phyloP scores from a whole-genome alignment of 1,140 invertebrate genomes.

The Zophobas morio region DNA sequence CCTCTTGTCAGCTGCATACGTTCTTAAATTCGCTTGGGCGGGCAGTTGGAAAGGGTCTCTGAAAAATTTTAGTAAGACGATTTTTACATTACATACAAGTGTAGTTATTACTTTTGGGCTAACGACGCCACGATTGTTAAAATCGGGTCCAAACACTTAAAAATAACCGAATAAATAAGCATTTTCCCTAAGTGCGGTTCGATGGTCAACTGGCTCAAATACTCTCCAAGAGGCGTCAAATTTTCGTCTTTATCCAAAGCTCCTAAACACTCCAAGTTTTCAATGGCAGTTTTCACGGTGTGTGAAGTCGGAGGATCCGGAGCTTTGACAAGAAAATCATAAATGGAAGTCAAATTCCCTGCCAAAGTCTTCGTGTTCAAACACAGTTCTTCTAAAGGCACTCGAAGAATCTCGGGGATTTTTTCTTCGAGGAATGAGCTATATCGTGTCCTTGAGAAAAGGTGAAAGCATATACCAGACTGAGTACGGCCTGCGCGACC shows the following conservation, averaged over 20 bases:
- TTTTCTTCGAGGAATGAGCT: slow-evolving; percentile 75
- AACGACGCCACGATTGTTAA: slow-evolving; percentile 92
- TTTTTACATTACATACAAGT: too few relatives aligned
- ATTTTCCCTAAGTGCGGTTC: slow-evolving; percentile 94
- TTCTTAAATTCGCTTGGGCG: slow-evolving; percentile 76
- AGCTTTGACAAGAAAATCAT: slow-evolving; percentile 85
- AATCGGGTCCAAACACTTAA: slow-evolving; percentile 96
- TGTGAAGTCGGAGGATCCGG: slow-evolving; percentile 88
- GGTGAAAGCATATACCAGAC: slow-evolving; percentile 84
- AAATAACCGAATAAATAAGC: slow-evolving; percentile 89
- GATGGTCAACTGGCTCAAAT: slow-evolving; percentile 90
- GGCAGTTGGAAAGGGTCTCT: slow-evolving; percentile 88
- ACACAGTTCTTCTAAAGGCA: slow-evolving; percentile 87
- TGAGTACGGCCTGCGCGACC: slow-evolving; percentile 90
- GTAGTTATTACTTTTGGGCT: slow-evolving; percentile 78
- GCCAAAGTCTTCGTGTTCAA: slow-evolving; percentile 90
- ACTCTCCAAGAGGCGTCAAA: slow-evolving; percentile 83
- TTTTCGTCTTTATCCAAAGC: slow-evolving; percentile 83
- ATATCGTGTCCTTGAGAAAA: slow-evolving; percentile 82
- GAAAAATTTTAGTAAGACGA: too few relatives aligned
- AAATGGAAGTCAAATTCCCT: slow-evolving; percentile 82
- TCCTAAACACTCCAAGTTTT: slow-evolving; percentile 78
- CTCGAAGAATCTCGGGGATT: slow-evolving; percentile 85
- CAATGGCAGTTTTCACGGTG: slow-evolving; percentile 83
- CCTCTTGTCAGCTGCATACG: slow-evolving; percentile 73